Evolutionary conservation across 2,113 vertebrate species (phyloP).

Genomic region (Oryzias curvinotus): DNA sequence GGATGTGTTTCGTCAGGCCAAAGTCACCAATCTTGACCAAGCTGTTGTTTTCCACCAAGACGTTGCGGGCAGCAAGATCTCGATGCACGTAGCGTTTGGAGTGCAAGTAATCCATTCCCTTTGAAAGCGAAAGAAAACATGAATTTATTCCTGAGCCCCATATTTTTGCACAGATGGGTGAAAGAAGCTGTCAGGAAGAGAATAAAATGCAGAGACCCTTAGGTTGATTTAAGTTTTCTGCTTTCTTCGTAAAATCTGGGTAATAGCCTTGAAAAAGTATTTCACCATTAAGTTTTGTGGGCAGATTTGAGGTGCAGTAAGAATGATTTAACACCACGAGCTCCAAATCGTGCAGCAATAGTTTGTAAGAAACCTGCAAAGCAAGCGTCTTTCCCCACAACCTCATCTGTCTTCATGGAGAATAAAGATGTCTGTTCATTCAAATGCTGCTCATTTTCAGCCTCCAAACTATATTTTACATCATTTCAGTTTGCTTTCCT

Average conservation of each 20-base stretch:
- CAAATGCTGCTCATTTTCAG: background rate
- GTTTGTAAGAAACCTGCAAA: slow-evolving; percentile 4
- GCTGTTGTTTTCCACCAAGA: slow-evolving; percentile 86
- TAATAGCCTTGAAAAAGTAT: too few species aligned
- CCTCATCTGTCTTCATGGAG: background rate
- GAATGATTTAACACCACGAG: background rate
- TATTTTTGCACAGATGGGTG: background rate
- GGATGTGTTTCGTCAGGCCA: slow-evolving; percentile 90
- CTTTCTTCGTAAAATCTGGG: too few species aligned
- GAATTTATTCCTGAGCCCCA: background rate
- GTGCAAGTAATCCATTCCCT: slow-evolving; percentile 96
- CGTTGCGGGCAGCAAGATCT: slow-evolving; percentile 90
- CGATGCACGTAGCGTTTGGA: slow-evolving; percentile 86
- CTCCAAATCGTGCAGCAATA: background rate
- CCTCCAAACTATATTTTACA: background rate
- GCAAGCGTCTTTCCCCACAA: background rate
- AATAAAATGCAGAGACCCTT: too few species aligned
- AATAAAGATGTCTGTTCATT: background rate
- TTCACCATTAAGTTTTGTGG: too few species aligned
- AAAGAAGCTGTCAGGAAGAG: background rate
- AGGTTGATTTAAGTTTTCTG: too few species aligned
- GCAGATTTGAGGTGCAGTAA: too few species aligned
- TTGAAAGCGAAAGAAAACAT: slow-evolving; percentile 10
- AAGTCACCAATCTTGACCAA: slow-evolving; percentile 94
- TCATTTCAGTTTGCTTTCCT: background rate